phyloP scores from a whole-genome alignment of 2,888 invertebrate genomes.

The Dryobota labecula region DNA sequence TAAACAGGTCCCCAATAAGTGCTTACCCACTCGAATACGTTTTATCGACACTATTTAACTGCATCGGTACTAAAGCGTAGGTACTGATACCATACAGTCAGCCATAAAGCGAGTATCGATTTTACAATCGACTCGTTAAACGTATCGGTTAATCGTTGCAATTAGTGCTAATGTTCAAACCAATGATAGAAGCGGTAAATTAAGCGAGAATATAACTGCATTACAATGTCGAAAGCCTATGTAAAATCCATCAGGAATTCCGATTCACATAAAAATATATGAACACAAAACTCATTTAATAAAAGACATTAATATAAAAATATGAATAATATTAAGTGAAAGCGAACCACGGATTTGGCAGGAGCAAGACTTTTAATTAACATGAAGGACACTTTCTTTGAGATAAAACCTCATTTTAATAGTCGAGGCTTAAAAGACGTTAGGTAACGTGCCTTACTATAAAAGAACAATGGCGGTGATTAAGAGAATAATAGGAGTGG shows the following conservation, averaged over 20 bases:
- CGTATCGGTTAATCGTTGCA: conserved; percentile 42
- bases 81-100: conserved; percentile 36
- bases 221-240: conserved; percentile 23
- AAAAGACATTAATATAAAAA: conserved; percentile 35
- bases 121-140: conserved; percentile 34
- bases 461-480: conserved; percentile 58
- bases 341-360: conserved; percentile 49
- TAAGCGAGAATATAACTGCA: conserved; percentile 10
- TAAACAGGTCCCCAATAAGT: conserved; percentile 13
- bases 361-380: conserved; percentile 59
- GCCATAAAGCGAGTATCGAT: conserved; percentile 37
- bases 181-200: conserved; percentile 26
- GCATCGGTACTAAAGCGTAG: conserved; percentile 34
- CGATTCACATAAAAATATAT: background rate
- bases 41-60: conserved; percentile 30
- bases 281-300: conserved; percentile 30
- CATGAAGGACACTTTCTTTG: conserved; percentile 62
- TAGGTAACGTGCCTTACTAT: conserved; percentile 44
- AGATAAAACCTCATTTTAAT: conserved; percentile 59
- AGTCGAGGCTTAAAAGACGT: conserved; percentile 46
- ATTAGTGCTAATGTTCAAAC: conserved; percentile 43
- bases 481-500: conserved; percentile 51
- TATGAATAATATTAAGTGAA: conserved; percentile 50
- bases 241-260: conserved; percentile 22
- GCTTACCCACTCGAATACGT: conserved; percentile 6